phyloP scores from a whole-genome alignment of 1,140 invertebrate species.

The Eupeodes corollae region DNA sequence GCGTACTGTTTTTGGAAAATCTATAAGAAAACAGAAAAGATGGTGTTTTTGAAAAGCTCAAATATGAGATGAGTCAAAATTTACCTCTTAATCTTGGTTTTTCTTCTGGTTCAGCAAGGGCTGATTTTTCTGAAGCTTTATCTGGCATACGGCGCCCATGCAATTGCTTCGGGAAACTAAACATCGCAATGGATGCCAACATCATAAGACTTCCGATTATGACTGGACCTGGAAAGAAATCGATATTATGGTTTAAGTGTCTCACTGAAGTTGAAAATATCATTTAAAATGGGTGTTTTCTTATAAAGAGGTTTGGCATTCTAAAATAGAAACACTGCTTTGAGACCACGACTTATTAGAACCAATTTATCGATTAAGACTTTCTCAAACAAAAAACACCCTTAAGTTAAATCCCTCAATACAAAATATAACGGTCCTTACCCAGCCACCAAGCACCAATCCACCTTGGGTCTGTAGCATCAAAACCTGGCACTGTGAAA shows the following conservation, averaged over 20 bases:
- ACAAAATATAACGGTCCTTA: no score
- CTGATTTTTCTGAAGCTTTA: background rate
- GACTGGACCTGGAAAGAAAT: constrained; percentile 49
- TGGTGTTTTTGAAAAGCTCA: constrained; percentile 4
- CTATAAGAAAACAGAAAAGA: constrained; percentile 38
- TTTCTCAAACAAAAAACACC: no score
- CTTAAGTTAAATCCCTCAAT: no score
- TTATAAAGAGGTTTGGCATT: no score
- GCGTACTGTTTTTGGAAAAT: constrained; percentile 79
- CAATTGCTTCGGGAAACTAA: constrained; percentile 67
- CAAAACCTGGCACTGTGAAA: constrained; percentile 61
- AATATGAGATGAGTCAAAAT: background rate
- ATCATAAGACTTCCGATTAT: constrained; percentile 68
- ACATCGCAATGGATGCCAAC: constrained; percentile 73
- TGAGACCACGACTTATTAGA: no score
- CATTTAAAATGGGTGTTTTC: background rate
- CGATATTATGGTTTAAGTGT: background rate
- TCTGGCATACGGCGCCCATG: constrained; percentile 22
- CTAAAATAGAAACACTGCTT: no score
- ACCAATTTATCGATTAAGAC: no score
- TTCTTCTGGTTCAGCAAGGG: constrained; percentile 16
- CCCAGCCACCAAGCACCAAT: constrained; percentile 82
- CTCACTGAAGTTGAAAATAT: background rate
- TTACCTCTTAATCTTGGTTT: constrained; percentile 14
- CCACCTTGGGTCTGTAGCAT: constrained; percentile 77